Evolutionary conservation across 2,888 invertebrate species (phyloP), one percentile per base, ranked within the genome.

Genomic region (Agrotis exclamationis): DNA sequence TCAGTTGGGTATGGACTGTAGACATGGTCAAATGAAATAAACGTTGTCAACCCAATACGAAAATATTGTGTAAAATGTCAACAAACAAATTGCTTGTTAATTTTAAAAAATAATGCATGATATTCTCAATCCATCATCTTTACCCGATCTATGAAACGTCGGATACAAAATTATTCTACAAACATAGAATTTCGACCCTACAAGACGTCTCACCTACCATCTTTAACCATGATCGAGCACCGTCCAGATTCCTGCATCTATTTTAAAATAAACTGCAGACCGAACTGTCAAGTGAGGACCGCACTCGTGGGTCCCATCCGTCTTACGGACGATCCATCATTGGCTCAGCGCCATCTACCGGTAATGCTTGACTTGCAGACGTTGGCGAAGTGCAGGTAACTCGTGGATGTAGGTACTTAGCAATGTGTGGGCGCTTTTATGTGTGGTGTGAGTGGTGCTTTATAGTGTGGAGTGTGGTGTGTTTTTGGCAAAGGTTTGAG

Each of bases 261-360:
- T 79, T 79, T 79, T 70, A 71, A 79, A 79, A 71, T 80, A 68
- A 80, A 69, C 64, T 65, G 58, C 16, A 72, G 66, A 60, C 66
- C 47, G 14, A 47, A 67, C 57, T 75, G 79, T 70, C 79, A 70
- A 64, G 62, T 45, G 22, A 45, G 48, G 69, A 64, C 79, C 63
- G 24, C 65, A 66, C 66, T 69, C 76, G 39, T 70, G 78, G 76
- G 80, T 62, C 62, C 79, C 76, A 86, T 86, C 82, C 80, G 71
- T 86, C 86, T 86, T 86, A 75, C 48, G 53, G 53, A 63, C 78
- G 69, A 86, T 87, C 86, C 81, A 87, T 86, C 86, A 82, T 71
- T 58, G 67, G 53, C 66, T 70, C 66, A 65, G 64, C 63, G 80
- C 79, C 75, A 79, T 48, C 75, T 68, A 67, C 54, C 53, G 56